Evolutionary conservation across 2,113 vertebrate species (phyloP).

Genomic region (Hippocampus guttulatus): DNA sequence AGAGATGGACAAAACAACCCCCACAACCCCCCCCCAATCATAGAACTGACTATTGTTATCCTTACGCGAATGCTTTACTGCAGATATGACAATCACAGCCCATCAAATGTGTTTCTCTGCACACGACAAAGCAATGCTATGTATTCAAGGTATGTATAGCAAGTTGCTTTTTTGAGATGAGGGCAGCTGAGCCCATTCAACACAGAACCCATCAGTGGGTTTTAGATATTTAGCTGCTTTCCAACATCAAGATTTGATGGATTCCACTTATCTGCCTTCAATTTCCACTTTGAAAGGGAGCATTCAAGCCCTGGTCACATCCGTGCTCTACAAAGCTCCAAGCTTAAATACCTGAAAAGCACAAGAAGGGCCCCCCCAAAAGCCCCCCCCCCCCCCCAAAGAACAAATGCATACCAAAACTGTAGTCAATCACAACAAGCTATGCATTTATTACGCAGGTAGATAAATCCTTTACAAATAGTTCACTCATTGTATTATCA

Average conservation of each 20-base stretch:
- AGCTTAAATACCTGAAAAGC: conserved; percentile 78
- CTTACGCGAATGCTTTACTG: conserved; percentile 67
- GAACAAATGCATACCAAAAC: conserved; percentile 78
- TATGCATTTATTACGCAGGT: conserved; percentile 78
- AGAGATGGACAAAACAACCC: conserved; percentile 61
- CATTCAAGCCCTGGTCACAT: conserved; percentile 70
- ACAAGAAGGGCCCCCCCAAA: conserved; percentile 75
- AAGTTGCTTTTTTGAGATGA: conserved; percentile 50
- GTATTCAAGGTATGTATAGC: conserved; percentile 21
- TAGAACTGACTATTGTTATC: conserved; percentile 62
- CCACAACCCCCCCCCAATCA: conserved; percentile 37
- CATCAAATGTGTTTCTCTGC: conserved; percentile 57
- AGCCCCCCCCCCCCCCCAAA: conserved; percentile 60
- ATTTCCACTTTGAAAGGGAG: conserved; percentile 72
- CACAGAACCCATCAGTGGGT: conserved; percentile 20
- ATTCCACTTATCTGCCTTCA: conserved; percentile 73
- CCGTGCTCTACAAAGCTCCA: conserved; percentile 71
- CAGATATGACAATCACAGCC: conserved; percentile 56
- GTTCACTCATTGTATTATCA: conserved; percentile 67
- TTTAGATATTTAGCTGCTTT: conserved; percentile 38
- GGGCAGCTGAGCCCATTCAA: conserved; percentile 37
- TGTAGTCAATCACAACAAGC: conserved; percentile 72
- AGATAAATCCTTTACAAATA: conserved; percentile 73
- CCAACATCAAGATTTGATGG: conserved; percentile 57
- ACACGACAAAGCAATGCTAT: conserved; percentile 53